Evolutionary conservation across 2,888 invertebrate genomes (phyloP), one percentile per base, ranked within the genome.

Genomic region (Lasiommata megera): DNA sequence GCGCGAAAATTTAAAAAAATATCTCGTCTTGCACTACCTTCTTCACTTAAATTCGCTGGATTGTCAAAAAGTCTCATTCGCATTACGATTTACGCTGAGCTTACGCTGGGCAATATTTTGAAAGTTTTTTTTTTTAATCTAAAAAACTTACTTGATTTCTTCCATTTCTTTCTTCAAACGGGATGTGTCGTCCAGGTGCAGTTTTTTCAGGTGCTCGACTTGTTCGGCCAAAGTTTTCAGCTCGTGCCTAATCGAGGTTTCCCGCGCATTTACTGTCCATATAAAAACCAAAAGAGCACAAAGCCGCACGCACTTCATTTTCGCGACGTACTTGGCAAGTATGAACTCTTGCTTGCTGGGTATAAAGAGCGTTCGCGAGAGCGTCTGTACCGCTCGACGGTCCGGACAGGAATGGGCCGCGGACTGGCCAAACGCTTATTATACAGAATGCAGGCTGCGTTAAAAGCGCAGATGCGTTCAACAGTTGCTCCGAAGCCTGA

Each of bases 401-500:
- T 64, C 63, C 66, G 64, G 60, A 67, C 68, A 63, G 69, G 80
- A 84, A 78, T 86, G 80, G 60, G 65, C 69, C 72, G 70, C 65
- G 67, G 62, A 56, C 40, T 18, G 62, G 18, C 56, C 48, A 60
- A 66, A 61, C 63, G 66, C 64, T 67, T 71, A 70, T 76, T 79
- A 64, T 59, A 60, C 52, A 64, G 60, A 63, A 58, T 56, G 64
- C 70, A 72, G 72, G 75, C 69, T 71, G 67, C 67, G 70, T 48
- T 62, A 59, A 47, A 63, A 64, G 76, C 78, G 84, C 88, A 88
- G 86, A 87, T 88, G 88, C 73, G 79, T 67, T 82, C 85, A 86
- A 86, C 86, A 88, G 87, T 87, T 87, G 88, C 79, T 74, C 75
- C 62, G 68, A 70, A 73, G 70, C 72, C 72, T 64, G 63, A 67